A percentile compares a stretch with the other conserved stretches of the same genome.
These are phyloP conservation scores for Penelope pileata DNA, from an alignment of 2,113 vertebrate genomes.

Conservation along the genomic window DNA sequence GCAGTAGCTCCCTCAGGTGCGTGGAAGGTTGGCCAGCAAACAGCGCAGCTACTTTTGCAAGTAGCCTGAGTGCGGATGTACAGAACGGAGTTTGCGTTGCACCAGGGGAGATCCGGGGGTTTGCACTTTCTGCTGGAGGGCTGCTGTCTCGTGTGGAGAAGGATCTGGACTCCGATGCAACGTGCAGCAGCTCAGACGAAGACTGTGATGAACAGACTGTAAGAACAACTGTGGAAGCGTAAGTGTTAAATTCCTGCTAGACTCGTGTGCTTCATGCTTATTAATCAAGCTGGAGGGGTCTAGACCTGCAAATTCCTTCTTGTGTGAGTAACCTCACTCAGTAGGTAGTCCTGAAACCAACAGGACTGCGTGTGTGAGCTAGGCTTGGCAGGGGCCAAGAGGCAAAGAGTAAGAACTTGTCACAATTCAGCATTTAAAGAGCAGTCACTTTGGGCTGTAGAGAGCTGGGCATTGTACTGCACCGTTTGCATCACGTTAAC, in stretches of 20 bases:
- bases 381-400: not conserved
- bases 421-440: not conserved
- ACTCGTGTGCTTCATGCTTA: conserved; percentile 7
- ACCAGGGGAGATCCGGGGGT: conserved; percentile 78
- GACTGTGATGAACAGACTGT: conserved; percentile 75
- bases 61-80: conserved; percentile 26
- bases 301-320: not conserved
- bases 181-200: conserved; percentile 92
- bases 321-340: not conserved
- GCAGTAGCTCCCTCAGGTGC: conserved; percentile 56
- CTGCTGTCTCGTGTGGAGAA: conserved; percentile 82
- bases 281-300: not conserved
- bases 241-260: conserved; percentile 80
- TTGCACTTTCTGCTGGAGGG: conserved; percentile 76
- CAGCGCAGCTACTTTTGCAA: not conserved
- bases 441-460: not conserved
- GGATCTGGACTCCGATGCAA: conserved; percentile 91
- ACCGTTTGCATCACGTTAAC: not conserved
- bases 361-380: not conserved
- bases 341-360: not conserved
- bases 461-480: not conserved
- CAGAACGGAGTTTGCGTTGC: conserved; percentile 46
- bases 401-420: not conserved
- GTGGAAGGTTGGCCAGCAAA: conserved; percentile 63
- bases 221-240: conserved; percentile 77